Base-by-base conservation (phyloP, 2,888 invertebrate genomes). In the Malacosoma neustria region DNA sequence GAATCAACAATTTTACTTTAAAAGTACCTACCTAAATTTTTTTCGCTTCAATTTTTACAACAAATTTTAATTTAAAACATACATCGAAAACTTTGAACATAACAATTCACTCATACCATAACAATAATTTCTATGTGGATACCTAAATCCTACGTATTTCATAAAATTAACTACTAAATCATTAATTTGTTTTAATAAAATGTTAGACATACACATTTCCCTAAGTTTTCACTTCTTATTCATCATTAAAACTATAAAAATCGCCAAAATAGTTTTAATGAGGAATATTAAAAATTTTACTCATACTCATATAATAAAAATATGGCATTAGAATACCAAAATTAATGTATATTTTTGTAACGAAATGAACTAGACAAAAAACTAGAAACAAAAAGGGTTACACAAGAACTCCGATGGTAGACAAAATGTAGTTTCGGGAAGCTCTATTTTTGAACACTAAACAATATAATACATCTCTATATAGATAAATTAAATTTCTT, bases 381-480 rank as follows among this genome's bases (percentile, higher is more conserved):
- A n/a, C n/a, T n/a, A n/a, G n/a, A n/a, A n/a, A n/a, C n/a, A n/a
- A n/a, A n/a, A n/a, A n/a, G n/a, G n/a, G n/a, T n/a, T 51, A 57
- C 57, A 49, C 46, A 50, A 60, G 45, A 54, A 48, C 45, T 52
- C 44, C 54, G 54, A 64, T 69, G 71, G 70, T 64, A 75, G 72
- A 76, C 74, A 61, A 64, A 55, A 61, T 59, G 54, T 58, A 62
- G 61, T 60, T 66, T 38, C 52, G 61, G 84, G 84, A 84, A 84
- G 82, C 84, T 75, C 84, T 77, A 74, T 72, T 66, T 58, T 61
- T 68, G 68, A 73, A 75, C 62, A 71, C 62, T 53, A 49, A 58
- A 56, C 38, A 44, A 44, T 55, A 62, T 59, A 61, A 55, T 72
- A 67, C 60, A 69, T 58, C 55, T 59, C 51, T 60, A 71, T 74